Conservation (phyloP, 2,797 vertebrate species). For the Paedocypris micromegethes region DNA sequence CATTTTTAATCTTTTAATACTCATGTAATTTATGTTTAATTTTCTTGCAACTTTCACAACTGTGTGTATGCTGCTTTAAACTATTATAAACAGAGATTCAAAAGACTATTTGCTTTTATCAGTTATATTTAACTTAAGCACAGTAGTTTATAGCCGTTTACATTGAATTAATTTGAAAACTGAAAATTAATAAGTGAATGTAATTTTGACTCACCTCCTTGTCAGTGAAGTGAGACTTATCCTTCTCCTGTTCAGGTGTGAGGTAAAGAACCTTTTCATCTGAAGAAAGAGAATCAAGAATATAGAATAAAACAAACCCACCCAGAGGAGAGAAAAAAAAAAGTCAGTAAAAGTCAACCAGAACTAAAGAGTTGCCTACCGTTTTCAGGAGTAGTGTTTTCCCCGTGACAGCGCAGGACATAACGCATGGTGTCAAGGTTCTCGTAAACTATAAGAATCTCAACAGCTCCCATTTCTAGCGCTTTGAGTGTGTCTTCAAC, state of each 20-base stretch:
- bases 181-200: too few relatives aligned
- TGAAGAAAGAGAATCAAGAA: slow-evolving; percentile 39
- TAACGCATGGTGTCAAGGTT: slow-evolving; percentile 88
- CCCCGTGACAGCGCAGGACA: slow-evolving; percentile 79
- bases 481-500: slow-evolving; percentile 86
- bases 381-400: slow-evolving; percentile 62
- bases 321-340: slow-evolving; percentile 2
- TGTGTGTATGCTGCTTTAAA: too few relatives aligned
- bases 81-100: too few relatives aligned
- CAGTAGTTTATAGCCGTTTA: too few relatives aligned
- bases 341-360: not conserved
- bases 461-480: slow-evolving; percentile 85
- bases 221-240: slow-evolving; percentile 87
- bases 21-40: too few relatives aligned
- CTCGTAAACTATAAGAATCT: slow-evolving; percentile 86
- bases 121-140: too few relatives aligned
- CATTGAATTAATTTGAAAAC: too few relatives aligned
- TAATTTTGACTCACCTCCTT: slow-evolving; percentile 71
- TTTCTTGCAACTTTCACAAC: too few relatives aligned
- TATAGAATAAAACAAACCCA: too few relatives aligned
- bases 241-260: slow-evolving; percentile 85
- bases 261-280: slow-evolving; percentile 83
- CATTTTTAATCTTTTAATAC: too few relatives aligned
- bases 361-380: slow-evolving; percentile 23
- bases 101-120: too few relatives aligned